Base-by-base conservation (phyloP, 2,888 invertebrate genomes). In the Uropetala carovei region DNA sequence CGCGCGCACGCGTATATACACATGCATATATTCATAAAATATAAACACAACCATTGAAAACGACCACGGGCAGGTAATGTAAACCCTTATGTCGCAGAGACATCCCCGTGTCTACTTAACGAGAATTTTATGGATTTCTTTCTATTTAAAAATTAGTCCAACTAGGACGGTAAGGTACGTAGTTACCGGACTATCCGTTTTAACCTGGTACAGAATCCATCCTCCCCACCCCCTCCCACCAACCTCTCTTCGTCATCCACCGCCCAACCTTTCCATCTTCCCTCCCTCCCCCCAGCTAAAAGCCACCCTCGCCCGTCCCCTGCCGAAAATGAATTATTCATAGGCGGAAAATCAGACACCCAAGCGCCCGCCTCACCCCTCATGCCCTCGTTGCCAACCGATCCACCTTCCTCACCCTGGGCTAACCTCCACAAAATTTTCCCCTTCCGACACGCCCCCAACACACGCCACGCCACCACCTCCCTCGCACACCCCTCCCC, bases 311-410 rank as follows among this genome's bases (percentile, higher is more conserved):
- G 18, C 22, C 75, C 22, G 75, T 75, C 75, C 75, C 68, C 68
- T 10, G 10, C 68, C 75, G 75, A 75, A 75, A 75, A 75, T 75
- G 75, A 75, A 75, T 75, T 75, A 75, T 75, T 75, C 75, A 75
- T 75, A 27, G 75, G 27, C 75, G 27, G 75, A 75, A 75, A 75
- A 75, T 75, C 75, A 75, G 75, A 75, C 75, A 27, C n/a, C 75
- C 27, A 27, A 27, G 27, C 75, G 14, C 75, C 22, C 75, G 5
- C 75, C 75, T 75, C 43, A 43, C 43, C 43, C 43, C 43, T 60
- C 60, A 2, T 60, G 18, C 60, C 60, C 75, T 27, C 75, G 27
- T 75, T 75, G 75, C 75, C 75, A 27, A 75, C 75, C 27, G 75
- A 75, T 75, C 75, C 75, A 27, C 22, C 75, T 75, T 75, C 13